phyloP scores from a whole-genome alignment of 2,888 invertebrate species.

The Polylopha cassiicola region DNA sequence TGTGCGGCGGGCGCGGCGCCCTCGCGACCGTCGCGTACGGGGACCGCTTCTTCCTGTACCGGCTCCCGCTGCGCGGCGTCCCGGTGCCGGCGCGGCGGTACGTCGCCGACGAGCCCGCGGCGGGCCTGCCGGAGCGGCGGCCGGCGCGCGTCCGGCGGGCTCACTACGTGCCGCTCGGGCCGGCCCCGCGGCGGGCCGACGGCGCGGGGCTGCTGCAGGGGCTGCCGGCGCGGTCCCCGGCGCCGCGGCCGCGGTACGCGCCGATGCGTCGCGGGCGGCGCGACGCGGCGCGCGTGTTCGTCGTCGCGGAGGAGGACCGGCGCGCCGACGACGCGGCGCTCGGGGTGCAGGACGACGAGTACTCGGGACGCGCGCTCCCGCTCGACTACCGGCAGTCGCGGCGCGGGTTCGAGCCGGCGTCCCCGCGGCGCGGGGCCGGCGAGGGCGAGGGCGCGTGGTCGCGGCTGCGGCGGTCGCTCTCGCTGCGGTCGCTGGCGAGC shows the following conservation, averaged over 20 bases:
- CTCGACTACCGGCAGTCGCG: constrained; percentile 33
- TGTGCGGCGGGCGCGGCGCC: constrained; percentile 39
- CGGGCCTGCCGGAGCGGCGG: constrained; percentile 27
- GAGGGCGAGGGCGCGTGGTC: constrained; percentile 26
- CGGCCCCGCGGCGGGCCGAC: constrained; percentile 24
- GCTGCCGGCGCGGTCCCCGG: constrained; percentile 20
- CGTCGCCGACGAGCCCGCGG: constrained; percentile 31
- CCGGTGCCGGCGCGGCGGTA: constrained; percentile 26
- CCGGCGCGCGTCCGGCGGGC: constrained; percentile 18
- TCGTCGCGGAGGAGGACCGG: no score
- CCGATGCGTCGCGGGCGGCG: constrained; percentile 24
- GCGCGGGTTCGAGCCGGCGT: constrained; percentile 27
- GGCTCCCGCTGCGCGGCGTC: constrained; percentile 52
- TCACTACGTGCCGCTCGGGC: constrained; percentile 15
- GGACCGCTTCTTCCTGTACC: constrained; percentile 69
- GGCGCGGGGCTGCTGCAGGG: constrained; percentile 24
- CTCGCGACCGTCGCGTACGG: constrained; percentile 68
- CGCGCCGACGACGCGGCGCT: constrained; percentile 16
- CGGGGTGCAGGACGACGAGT: constrained; percentile 25
- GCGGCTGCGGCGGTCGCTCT: constrained; percentile 28
- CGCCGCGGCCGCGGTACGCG: constrained; percentile 26
- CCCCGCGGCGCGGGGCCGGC: constrained; percentile 25
- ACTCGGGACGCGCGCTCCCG: constrained; percentile 30
- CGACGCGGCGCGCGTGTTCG: constrained; percentile 20
- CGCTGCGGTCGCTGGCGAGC: constrained; percentile 15